These are phyloP conservation scores for Sceloporus tristichus DNA, from an alignment of 2,113 vertebrate genomes.

Conservation along the genomic window DNA sequence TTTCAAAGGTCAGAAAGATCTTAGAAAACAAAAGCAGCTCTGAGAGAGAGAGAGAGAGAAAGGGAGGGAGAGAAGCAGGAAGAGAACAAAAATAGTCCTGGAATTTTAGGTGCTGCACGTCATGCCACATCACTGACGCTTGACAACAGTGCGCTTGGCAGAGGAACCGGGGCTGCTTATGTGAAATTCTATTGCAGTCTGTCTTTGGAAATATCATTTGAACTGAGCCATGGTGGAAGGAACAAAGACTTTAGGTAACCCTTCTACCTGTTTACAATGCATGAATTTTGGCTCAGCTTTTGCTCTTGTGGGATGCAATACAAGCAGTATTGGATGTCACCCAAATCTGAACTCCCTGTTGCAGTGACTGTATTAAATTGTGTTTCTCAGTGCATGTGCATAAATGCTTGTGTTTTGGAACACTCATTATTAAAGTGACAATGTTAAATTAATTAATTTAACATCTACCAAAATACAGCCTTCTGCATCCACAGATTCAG, in stretches of 20 bases:
- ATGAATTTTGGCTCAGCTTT: background rate
- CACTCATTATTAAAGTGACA: too few relatives aligned
- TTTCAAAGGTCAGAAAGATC: constrained; percentile 50
- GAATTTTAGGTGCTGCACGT: background rate
- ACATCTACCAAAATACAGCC: too few relatives aligned
- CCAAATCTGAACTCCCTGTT: too few relatives aligned
- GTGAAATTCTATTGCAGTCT: constrained; percentile 16
- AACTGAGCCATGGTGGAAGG: background rate
- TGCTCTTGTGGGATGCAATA: background rate
- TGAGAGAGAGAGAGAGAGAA: constrained; percentile 22
- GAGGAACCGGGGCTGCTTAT: background rate
- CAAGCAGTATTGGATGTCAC: too few relatives aligned
- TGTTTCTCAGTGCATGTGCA: too few relatives aligned
- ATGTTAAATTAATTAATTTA: too few relatives aligned
- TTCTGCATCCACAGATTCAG: too few relatives aligned
- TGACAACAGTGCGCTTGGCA: background rate
- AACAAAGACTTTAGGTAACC: background rate
- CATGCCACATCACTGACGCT: constrained; percentile 10
- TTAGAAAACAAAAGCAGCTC: constrained; percentile 30
- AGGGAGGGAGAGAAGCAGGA: background rate
- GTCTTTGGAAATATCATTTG: background rate
- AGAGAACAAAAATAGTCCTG: constrained; percentile 25
- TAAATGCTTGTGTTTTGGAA: too few relatives aligned
- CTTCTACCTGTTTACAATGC: background rate
- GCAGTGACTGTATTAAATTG: too few relatives aligned